Base-by-base conservation (phyloP, 1,140 invertebrate genomes). In the Zophobas morio region DNA sequence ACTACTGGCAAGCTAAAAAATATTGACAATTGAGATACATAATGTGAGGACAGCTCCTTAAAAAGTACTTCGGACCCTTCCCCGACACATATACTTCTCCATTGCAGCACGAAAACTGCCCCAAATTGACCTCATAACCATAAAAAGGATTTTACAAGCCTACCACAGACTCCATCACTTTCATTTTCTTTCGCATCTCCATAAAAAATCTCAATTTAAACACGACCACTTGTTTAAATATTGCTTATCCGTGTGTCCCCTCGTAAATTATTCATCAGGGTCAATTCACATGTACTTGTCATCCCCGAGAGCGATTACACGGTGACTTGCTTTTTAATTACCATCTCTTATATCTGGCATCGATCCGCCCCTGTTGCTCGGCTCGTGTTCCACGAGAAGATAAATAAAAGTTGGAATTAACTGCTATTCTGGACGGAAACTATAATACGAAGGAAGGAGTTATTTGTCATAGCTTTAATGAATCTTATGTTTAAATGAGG, bases 61-160 rank as follows among this genome's bases (percentile, higher is more conserved):
- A 20, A 20, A 20, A 20, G 20, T 20, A 20, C 20, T 20, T 20
- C 20, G 20, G 20, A 20, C 20, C 20, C 20, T 20, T 20, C 20
- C 20, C 0, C 20, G 20, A 20, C 20, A 20, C 20, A 20, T 20
- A 20, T 20, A 51, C 49, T 51, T 51, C n/a, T 2, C n/a, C 49
- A 51, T 51, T 51, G 49, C 6, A 51, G 6, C 49, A 51, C 2
- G 49, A 51, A 51, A 4, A 4, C 49, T 51, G 49, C 20, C n/a
- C n/a, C 20, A 51, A 51, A 51, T 51, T 20, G 49, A 51, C 49
- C n/a, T 51, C 20, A 51, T 51, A 51, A 51, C 6, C 49, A 20
- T 51, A 51, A 51, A 51, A 51, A 51, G 49, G n/a, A 20, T 51
- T 51, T 51, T 51, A 51, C 20, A 51, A 51, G n/a, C 49, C 4